A percentile compares a stretch with the other conserved stretches of the same genome.
phyloP scores from a whole-genome alignment of 1,140 invertebrate species.

The Anastrepha obliqua region DNA sequence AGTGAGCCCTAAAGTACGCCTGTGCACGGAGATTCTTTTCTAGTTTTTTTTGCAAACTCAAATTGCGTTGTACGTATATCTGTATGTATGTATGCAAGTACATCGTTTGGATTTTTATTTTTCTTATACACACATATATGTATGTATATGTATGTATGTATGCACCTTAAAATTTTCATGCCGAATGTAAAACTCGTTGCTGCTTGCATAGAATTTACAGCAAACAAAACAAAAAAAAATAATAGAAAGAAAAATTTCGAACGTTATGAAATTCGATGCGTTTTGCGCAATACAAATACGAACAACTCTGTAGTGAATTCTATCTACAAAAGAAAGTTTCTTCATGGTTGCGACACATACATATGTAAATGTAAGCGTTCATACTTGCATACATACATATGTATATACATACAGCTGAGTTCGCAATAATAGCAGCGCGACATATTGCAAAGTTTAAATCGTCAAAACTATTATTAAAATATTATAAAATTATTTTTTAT shows the following conservation, averaged over 20 bases:
- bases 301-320: too few relatives aligned
- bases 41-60: too few relatives aligned
- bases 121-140: neutral
- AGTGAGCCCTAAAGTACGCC: neutral
- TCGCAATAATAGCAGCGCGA: too few relatives aligned
- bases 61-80: too few relatives aligned
- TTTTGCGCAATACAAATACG: neutral
- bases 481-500: too few relatives aligned
- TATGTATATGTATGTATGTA: neutral
- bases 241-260: neutral
- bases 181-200: neutral
- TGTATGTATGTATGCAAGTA: neutral
- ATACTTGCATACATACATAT: too few relatives aligned
- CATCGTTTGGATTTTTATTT: neutral
- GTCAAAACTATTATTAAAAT: too few relatives aligned
- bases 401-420: too few relatives aligned
- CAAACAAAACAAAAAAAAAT: neutral
- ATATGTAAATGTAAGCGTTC: too few relatives aligned
- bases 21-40: neutral
- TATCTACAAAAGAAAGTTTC: neutral
- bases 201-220: neutral
- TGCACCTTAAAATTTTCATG: neutral
- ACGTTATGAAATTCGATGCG: neutral
- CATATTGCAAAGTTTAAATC: too few relatives aligned
- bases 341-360: too few relatives aligned